Evolutionary conservation across 2,888 invertebrate species (phyloP).

Genomic region (Caenorhabditis drosophilae): DNA sequence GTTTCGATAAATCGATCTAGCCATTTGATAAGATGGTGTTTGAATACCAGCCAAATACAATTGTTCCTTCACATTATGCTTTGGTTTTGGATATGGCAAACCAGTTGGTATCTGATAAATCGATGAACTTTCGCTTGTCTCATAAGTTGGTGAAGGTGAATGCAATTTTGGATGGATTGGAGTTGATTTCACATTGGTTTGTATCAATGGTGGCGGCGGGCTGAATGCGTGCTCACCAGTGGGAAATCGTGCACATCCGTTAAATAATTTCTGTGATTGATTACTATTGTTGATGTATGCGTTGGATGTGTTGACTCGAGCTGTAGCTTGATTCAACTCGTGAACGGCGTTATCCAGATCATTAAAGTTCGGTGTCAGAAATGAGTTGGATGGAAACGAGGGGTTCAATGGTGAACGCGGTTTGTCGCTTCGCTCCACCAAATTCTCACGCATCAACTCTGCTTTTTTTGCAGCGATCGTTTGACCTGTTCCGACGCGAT

Average conservation of each 20-base stretch:
- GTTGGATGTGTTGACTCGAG: conserved; percentile 12
- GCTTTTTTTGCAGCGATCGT: conserved; percentile 54
- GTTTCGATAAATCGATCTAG: conserved; percentile 23
- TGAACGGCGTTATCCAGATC: conserved; percentile 59
- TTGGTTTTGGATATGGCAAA: conserved; percentile 67
- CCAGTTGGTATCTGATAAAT: conserved; percentile 55
- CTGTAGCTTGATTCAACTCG: conserved; percentile 33
- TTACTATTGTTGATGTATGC: conserved; percentile 10
- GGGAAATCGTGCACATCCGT: conserved; percentile 63
- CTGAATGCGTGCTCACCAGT: conserved; percentile 54
- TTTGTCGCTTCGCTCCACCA: conserved; percentile 15
- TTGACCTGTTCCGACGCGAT: conserved; percentile 46
- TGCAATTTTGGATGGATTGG: conserved; percentile 35
- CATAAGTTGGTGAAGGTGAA: conserved; percentile 51
- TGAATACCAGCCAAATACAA: conserved; percentile 48
- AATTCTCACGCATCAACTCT: conserved; percentile 49
- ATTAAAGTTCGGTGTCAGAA: conserved; percentile 52
- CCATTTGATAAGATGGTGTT: conserved; percentile 22
- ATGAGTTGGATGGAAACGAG: conserved; percentile 30
- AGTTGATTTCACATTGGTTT: background rate
- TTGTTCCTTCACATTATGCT: conserved; percentile 68
- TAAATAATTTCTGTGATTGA: conserved; percentile 19
- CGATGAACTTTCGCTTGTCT: conserved; percentile 47
- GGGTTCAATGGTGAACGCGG: conserved; percentile 31
- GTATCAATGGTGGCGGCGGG: conserved; percentile 29